A percentile compares a stretch with the other conserved stretches of the same genome.
phyloP scores from a whole-genome alignment of 2,113 vertebrate species.

The Corydoras sp. region DNA sequence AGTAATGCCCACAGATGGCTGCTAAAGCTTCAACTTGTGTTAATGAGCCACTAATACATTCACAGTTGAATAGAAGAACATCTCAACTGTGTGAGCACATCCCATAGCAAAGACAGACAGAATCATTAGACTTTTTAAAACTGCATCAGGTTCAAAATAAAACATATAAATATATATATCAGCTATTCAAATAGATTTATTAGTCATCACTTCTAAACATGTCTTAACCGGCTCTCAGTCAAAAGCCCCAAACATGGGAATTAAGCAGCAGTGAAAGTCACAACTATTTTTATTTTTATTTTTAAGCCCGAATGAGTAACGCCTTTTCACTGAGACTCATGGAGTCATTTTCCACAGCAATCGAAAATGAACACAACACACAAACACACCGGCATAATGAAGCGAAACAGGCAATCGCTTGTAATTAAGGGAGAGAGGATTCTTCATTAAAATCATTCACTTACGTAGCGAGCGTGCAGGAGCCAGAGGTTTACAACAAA shows the following conservation, averaged over 20 bases:
- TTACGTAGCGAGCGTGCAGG: constrained; percentile 32
- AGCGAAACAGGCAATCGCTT: constrained; percentile 59
- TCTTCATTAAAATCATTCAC: constrained; percentile 50
- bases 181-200: too few species aligned
- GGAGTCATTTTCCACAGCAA: constrained; percentile 52
- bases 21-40: constrained; percentile 21
- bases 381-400: constrained; percentile 55
- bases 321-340: constrained; percentile 1
- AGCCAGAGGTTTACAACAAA: constrained; percentile 15
- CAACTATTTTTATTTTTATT: constrained; percentile 48
- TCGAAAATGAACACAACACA: constrained; percentile 60
- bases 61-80: constrained; percentile 30
- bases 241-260: constrained; percentile 45
- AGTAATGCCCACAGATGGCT: constrained; percentile 5
- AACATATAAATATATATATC: too few species aligned
- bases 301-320: too few species aligned
- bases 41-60: constrained; percentile 42
- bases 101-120: constrained; percentile 4
- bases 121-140: background rate
- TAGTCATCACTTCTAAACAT: constrained; percentile 33
- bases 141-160: too few species aligned
- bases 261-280: constrained; percentile 54
- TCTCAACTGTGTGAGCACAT: constrained; percentile 22
- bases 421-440: constrained; percentile 52
- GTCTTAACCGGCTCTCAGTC: constrained; percentile 40